These are phyloP conservation scores for Littorina saxatilis DNA, from an alignment of 1,140 invertebrate genomes.

Conservation along the genomic window DNA sequence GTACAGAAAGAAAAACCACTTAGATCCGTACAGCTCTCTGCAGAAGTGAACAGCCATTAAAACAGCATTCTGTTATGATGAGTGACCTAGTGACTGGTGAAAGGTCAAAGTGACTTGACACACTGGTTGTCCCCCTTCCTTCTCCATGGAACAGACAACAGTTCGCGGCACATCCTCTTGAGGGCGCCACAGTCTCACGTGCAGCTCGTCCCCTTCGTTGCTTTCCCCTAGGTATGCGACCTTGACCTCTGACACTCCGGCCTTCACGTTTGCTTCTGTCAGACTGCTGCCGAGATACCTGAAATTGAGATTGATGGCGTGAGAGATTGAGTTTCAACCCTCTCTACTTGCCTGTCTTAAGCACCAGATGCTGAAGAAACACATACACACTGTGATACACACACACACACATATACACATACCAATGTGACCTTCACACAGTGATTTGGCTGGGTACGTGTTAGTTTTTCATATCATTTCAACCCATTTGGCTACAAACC, in stretches of 20 bases:
- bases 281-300: neutral
- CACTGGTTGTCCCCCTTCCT: slow-evolving; percentile 1
- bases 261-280: slow-evolving; percentile 3
- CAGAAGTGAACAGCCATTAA: too few relatives aligned
- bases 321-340: too few relatives aligned
- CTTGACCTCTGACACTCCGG: slow-evolving; percentile 23
- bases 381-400: too few relatives aligned
- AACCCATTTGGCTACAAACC: too few relatives aligned
- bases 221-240: slow-evolving; percentile 35
- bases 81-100: neutral
- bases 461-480: too few relatives aligned
- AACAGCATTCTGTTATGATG: neutral
- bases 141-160: slow-evolving; percentile 38
- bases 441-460: too few relatives aligned
- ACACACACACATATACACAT: too few relatives aligned
- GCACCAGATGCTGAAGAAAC: too few relatives aligned
- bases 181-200: slow-evolving; percentile 37
- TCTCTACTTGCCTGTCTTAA: too few relatives aligned
- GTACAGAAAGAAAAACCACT: too few relatives aligned
- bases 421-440: too few relatives aligned
- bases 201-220: slow-evolving; percentile 38
- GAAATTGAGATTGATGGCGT: neutral
- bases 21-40: too few relatives aligned
- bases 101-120: slow-evolving; percentile 36
- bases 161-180: neutral